These are phyloP conservation scores for Echinometra lucunter DNA, from an alignment of 53 echinoderm and acorn worm species.

Conservation along the genomic window DNA sequence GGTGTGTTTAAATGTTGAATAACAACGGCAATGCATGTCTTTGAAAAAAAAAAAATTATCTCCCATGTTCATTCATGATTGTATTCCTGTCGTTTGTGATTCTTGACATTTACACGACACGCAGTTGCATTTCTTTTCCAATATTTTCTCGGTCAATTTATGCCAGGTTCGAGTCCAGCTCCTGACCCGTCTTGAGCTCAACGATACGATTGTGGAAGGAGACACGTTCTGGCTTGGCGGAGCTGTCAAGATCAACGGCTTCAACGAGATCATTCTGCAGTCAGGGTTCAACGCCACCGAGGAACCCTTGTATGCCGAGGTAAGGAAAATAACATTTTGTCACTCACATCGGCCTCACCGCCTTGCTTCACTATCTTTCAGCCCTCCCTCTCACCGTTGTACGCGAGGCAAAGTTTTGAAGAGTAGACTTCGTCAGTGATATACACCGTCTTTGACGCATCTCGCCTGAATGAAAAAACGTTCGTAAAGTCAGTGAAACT, in stretches of 20 bases:
- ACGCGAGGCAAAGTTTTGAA: no score
- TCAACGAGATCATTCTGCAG: constrained; percentile 72
- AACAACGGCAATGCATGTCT: no score
- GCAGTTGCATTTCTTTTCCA: neutral
- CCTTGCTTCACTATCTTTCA: neutral
- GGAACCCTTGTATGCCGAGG: constrained; percentile 76
- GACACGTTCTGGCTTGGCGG: constrained; percentile 80
- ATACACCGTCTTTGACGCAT: no score
- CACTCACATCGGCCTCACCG: neutral
- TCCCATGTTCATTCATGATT: no score
- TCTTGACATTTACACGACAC: no score
- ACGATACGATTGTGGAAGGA: constrained; percentile 78
- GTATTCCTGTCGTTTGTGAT: no score
- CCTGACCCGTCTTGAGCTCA: constrained; percentile 78
- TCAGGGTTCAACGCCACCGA: constrained; percentile 79
- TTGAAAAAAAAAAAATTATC: no score
- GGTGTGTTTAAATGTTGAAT: no score
- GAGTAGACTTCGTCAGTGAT: no score
- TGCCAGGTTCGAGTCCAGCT: constrained; percentile 86
- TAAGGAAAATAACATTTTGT: neutral
- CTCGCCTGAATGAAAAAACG: no score
- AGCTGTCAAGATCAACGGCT: constrained; percentile 67
- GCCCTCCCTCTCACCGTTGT: no score
- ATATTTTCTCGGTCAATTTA: neutral
- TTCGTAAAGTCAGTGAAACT: no score